Conservation (phyloP, 1,140 invertebrate genomes). For the Nasonia longicornis region DNA sequence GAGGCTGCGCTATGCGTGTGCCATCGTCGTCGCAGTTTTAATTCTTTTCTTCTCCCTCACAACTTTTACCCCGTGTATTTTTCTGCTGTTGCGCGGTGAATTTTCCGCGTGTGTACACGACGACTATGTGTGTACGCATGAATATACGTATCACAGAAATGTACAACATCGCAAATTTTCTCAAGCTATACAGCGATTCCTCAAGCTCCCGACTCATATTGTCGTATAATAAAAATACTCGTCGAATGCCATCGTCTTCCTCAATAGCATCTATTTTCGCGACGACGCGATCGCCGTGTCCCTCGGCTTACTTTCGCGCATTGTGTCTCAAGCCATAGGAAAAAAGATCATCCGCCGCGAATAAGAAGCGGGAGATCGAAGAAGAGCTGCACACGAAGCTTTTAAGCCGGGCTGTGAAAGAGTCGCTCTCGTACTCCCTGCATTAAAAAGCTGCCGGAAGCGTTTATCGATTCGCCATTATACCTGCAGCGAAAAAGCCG, state of each 20-base stretch:
- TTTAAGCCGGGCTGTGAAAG: neutral
- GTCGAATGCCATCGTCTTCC: neutral
- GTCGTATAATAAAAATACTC: neutral
- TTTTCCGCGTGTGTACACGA: neutral
- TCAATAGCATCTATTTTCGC: neutral
- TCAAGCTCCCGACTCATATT: neutral
- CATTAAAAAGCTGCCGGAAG: conserved; percentile 11
- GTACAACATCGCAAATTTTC: neutral
- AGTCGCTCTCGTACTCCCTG: neutral
- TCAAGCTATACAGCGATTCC: neutral
- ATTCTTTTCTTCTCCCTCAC: neutral
- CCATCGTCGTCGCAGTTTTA: too few relatives aligned
- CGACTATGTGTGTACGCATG: neutral
- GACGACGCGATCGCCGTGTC: neutral
- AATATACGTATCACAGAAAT: neutral
- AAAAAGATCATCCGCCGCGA: too few relatives aligned
- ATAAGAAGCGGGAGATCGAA: neutral
- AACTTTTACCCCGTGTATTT: neutral
- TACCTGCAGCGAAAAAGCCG: neutral
- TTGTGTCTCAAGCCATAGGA: too few relatives aligned
- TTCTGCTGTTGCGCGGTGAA: neutral
- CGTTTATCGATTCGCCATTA: conserved; percentile 19
- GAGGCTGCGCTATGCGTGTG: neutral
- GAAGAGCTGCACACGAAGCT: neutral
- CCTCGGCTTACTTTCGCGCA: too few relatives aligned